These are phyloP conservation scores for Drosophila varians DNA, from an alignment of 1,140 invertebrate genomes.

Conservation along the genomic window DNA sequence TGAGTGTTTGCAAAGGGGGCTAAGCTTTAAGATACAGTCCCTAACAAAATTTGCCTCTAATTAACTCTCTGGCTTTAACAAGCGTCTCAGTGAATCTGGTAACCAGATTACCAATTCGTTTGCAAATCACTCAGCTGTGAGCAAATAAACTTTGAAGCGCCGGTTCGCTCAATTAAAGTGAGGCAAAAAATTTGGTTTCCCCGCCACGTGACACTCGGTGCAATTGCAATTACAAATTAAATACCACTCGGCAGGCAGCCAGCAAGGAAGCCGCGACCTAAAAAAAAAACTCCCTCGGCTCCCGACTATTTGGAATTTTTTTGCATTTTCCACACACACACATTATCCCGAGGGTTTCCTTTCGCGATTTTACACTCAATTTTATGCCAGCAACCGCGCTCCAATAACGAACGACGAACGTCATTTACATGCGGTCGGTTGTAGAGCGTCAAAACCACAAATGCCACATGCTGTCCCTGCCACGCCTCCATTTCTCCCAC, in stretches of 20 bases:
- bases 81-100: background rate
- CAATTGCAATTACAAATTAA: slow-evolving; percentile 79
- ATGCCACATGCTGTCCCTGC: slow-evolving; percentile 72
- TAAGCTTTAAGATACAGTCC: background rate
- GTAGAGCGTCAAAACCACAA: slow-evolving; percentile 81
- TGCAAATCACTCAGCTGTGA: slow-evolving; percentile 23
- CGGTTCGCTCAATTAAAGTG: slow-evolving; percentile 59
- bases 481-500: slow-evolving; percentile 12
- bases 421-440: slow-evolving; percentile 80
- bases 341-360: slow-evolving; percentile 7
- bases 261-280: slow-evolving; percentile 29
- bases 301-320: background rate
- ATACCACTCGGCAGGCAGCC: slow-evolving; percentile 44
- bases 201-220: slow-evolving; percentile 56
- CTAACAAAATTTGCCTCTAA: too few relatives aligned
- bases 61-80: background rate
- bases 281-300: background rate
- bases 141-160: slow-evolving; percentile 25
- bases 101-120: slow-evolving; percentile 3
- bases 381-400: slow-evolving; percentile 73
- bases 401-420: slow-evolving; percentile 81
- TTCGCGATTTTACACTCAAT: slow-evolving; percentile 61
- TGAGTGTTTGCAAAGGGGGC: background rate
- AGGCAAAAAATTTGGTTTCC: slow-evolving; percentile 24
- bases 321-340: background rate